Evolutionary conservation across 2,888 invertebrate genomes (phyloP).

Genomic region (Archips xylosteana): DNA sequence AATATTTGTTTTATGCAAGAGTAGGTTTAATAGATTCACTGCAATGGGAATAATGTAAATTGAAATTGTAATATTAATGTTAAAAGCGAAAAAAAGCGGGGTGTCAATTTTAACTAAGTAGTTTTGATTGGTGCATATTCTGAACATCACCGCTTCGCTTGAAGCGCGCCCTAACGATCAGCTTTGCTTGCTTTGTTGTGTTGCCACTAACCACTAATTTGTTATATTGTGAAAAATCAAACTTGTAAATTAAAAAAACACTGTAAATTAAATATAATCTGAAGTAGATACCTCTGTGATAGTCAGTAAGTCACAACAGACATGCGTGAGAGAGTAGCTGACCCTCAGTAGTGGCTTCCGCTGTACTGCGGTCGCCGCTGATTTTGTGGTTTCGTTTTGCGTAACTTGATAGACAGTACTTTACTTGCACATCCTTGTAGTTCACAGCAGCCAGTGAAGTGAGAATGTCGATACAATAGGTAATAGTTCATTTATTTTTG

Average conservation of each 20-base stretch:
- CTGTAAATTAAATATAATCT: too few species aligned
- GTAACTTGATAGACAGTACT: constrained; percentile 80
- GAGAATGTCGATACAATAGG: constrained; percentile 50
- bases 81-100: not conserved
- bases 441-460: constrained; percentile 54
- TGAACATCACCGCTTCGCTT: too few species aligned
- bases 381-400: constrained; percentile 84
- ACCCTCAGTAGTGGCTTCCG: constrained; percentile 76
- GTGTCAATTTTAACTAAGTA: too few species aligned
- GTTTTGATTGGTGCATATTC: too few species aligned
- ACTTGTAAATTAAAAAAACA: too few species aligned
- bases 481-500: not conserved
- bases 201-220: too few species aligned
- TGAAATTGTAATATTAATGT: constrained; percentile 34
- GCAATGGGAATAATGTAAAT: constrained; percentile 50
- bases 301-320: constrained; percentile 64
- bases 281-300: constrained; percentile 29
- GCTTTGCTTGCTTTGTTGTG: too few species aligned
- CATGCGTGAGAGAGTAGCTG: constrained; percentile 70
- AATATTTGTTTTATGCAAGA: constrained; percentile 82
- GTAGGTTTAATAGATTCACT: constrained; percentile 63
- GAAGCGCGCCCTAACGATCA: too few species aligned
- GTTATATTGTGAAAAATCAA: not conserved
- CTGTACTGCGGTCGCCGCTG: constrained; percentile 78
- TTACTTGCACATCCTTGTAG: constrained; percentile 75